Evolutionary conservation across 2,113 vertebrate species (phyloP), one percentile per base, ranked within the genome.

Genomic region (Plotosus lineatus): DNA sequence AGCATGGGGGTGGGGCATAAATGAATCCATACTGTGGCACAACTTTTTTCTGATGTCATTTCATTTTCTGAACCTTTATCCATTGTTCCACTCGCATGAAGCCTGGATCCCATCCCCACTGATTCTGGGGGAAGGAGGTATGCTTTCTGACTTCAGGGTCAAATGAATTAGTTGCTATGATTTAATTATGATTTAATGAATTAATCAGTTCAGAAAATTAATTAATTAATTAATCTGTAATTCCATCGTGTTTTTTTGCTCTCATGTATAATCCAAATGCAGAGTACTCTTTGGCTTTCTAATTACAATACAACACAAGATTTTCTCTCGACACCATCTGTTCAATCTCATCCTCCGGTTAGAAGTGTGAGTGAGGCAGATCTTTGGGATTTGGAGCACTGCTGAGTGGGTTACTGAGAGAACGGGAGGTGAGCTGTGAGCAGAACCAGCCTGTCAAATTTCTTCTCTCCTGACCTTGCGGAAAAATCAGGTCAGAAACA

Each of bases 361-460:
- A 68, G 69, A 1, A 76, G 53, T 9, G 17, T 50, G 40, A 36
- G 26, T 11, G 7, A 46, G 51, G 6, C 69, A 46, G 28, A 68
- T 23, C n/a, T 28, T 8, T 83, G 51, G 46, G 21, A 80, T 48
- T 60, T 72, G 60, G 55, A 28, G 53, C 66, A 31, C 33, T 51
- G 72, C 46, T 38, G 69, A 28, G 19, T 23, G 40, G 4, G 1
- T 4, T 42, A 77, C 75, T 6, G 28, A 48, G 10, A 36, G 21
- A 36, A 38, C 14, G 21, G 28, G 58, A 63, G 76, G 46, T 50
- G 76, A 53, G 58, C 17, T 48, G 58, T 61, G 15, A 71, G 38
- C 23, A 51, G 23, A 76, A 79, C 36, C 31, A 75, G 36, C 33
- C 72, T 69, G 66, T 80, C 78, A 80, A 31, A 61, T 69, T 23